Evolutionary conservation across 92 coral and sea anemone genomes (phyloP), one percentile per base, ranked within the genome.

Genomic region (Phenganax stokvisi): DNA sequence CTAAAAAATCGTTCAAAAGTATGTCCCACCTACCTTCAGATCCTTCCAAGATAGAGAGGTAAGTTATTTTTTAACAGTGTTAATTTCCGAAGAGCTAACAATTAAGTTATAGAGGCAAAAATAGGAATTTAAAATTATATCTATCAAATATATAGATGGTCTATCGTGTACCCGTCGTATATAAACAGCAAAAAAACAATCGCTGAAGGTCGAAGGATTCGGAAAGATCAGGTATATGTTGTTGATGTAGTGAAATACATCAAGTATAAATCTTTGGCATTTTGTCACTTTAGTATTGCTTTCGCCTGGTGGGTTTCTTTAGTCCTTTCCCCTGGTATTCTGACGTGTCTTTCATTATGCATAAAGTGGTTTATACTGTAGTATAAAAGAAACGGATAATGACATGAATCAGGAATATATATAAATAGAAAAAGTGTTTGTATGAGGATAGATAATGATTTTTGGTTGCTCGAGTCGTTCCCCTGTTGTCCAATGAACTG

Each of bases 181-280:
- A 77, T 96, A 28, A 96, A 96, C 72, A 86, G 92, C 62, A 88
- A 93, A 84, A 90, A 86, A 85, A 96, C 99, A 3, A 86, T 90
- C 7, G 85, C 84, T 54, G 97, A 96, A 87, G 99, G 99, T 0
- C 85, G 99, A 79, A 91, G 99, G 79, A 88, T 96, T 56, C 96
- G 96, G 4, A 96, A 96, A 84, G 85, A 84, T 7, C 92, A 96
- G 91, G 99, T 87, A 51, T 56, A 72, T 16, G 15, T 54, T n/a
- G n/a, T 16, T 54, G 53, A 20, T 31, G n/a, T 37, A 37, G 5
- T 5, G 47, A 37, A 37, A 37, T 37, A 37, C 3, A 37, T 37
- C 47, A 37, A 37, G 47, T 37, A 37, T 37, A 37, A 37, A 13
- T 12, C 5, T 16, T 69, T 17, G 11, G 1, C 47, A 37, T 37